Conservation (phyloP, 64 coral and sea anemone genomes). For the Pocillopora verrucosa region DNA sequence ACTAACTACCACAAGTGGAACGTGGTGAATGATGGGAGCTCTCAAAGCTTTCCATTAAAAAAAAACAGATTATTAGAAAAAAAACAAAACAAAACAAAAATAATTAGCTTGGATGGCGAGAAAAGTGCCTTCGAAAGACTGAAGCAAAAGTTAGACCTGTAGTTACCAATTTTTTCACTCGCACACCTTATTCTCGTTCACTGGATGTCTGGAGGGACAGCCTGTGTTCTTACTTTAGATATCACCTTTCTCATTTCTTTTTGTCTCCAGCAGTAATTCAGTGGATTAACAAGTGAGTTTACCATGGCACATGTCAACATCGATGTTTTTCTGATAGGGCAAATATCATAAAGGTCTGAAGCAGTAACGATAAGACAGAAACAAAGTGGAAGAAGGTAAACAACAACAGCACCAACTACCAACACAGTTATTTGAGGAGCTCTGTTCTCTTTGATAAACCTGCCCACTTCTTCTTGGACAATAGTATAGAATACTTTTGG, state of each 20-base stretch:
- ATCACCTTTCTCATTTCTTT: not conserved
- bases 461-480: not conserved
- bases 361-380: not conserved
- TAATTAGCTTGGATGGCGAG: no score
- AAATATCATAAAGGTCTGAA: not conserved
- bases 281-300: not conserved
- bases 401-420: not conserved
- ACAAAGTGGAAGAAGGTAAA: not conserved
- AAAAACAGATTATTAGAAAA: no score
- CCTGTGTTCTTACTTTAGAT: not conserved
- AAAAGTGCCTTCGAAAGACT: no score
- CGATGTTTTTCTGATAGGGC: not conserved
- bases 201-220: no score
- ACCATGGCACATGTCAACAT: not conserved
- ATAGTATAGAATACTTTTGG: not conserved
- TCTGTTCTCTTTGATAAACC: not conserved
- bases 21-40: no score
- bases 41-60: no score
- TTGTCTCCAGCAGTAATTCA: not conserved
- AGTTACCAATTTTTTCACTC: no score
- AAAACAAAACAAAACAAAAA: no score
- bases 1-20: no score
- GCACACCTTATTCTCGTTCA: no score
- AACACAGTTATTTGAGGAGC: not conserved
- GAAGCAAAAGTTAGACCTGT: no score